A percentile compares a stretch with the other conserved stretches of the same genome.
Conservation (phyloP, 2,888 invertebrate genomes). For the Adineta ricciae region DNA sequence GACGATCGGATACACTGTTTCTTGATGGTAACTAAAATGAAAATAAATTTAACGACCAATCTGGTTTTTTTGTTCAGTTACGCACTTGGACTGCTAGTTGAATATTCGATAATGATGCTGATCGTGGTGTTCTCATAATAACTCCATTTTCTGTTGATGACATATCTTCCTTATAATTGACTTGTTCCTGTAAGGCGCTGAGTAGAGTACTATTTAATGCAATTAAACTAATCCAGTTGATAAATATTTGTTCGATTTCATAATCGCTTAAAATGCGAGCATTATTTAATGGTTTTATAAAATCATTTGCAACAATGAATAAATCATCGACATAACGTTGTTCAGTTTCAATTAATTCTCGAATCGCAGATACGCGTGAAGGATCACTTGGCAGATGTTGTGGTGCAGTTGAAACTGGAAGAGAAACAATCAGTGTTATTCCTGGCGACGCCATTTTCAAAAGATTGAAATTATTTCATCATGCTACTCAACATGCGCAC, state of each 20-base stretch:
- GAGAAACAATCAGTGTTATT: too few species aligned
- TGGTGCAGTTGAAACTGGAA: background rate
- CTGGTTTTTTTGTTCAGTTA: background rate
- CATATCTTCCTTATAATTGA: conserved; percentile 24
- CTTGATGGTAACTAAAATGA: background rate
- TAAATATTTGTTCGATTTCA: conserved; percentile 61
- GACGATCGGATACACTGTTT: background rate
- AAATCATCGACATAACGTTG: conserved; percentile 64
- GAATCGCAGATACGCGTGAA: conserved; percentile 48
- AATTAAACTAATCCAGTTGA: conserved; percentile 67
- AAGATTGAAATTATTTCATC: background rate
- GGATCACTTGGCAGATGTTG: background rate
- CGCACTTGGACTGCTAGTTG: background rate
- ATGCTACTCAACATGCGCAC: background rate
- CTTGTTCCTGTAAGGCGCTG: conserved; percentile 50
- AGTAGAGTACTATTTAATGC: conserved; percentile 57
- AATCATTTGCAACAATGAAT: conserved; percentile 59
- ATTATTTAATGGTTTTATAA: conserved; percentile 55
- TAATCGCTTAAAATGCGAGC: conserved; percentile 57
- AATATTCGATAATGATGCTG: background rate
- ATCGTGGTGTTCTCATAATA: background rate
- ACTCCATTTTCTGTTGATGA: background rate
- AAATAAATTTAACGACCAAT: background rate
- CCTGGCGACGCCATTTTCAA: too few species aligned
- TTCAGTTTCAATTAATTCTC: conserved; percentile 65